These are phyloP conservation scores for Papilio polytes DNA, from an alignment of 1,140 invertebrate species.

Conservation along the genomic window DNA sequence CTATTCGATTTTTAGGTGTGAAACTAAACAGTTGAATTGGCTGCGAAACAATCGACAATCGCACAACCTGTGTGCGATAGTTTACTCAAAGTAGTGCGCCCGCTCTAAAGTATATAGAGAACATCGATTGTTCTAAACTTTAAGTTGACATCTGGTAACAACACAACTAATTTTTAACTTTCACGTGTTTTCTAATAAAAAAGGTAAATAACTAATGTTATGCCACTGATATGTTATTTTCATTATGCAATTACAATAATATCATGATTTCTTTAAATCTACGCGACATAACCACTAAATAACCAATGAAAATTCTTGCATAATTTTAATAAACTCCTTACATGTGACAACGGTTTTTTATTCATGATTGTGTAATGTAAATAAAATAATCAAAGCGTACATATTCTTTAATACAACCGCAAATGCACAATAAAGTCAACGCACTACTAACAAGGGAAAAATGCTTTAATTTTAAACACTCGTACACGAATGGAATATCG, in stretches of 20 bases:
- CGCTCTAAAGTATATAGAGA: not conserved
- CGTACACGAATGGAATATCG: too few species aligned
- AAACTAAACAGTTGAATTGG: too few species aligned
- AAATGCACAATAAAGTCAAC: too few species aligned
- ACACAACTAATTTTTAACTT: not conserved
- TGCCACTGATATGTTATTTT: not conserved
- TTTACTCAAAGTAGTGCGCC: too few species aligned
- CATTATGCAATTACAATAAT: constrained; percentile 3
- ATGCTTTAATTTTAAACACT: too few species aligned
- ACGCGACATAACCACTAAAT: not conserved
- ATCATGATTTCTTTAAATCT: not conserved
- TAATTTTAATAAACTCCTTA: not conserved
- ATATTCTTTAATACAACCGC: not conserved
- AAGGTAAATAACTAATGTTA: not conserved
- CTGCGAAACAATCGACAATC: too few species aligned
- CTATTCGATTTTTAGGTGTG: too few species aligned
- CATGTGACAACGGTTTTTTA: not conserved
- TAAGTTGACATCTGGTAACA: not conserved
- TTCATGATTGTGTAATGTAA: not conserved
- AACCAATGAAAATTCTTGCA: not conserved
- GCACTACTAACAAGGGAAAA: too few species aligned
- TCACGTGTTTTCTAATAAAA: not conserved
- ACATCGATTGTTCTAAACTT: not conserved
- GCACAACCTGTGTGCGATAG: too few species aligned
- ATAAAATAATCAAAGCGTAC: not conserved